Percentiles rank a stretch among this genome's conserved stretches.
Conservation (phyloP, 2,888 invertebrate species). For the Gastrophysa polygoni region DNA sequence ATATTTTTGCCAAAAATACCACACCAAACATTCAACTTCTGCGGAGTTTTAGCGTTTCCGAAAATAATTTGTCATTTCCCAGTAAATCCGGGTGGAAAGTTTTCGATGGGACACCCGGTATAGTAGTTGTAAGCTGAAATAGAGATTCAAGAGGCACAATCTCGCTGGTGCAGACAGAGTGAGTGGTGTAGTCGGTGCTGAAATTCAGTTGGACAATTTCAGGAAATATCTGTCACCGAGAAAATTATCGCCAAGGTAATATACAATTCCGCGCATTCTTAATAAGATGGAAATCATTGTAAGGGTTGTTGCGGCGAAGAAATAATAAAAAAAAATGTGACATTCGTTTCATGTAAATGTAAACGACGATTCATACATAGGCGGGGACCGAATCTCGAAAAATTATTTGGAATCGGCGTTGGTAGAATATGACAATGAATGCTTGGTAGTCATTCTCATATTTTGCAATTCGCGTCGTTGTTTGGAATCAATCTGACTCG, state of each 20-base stretch:
- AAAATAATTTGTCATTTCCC: too few relatives aligned
- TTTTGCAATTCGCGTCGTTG: too few relatives aligned
- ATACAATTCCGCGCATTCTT: conserved; percentile 53
- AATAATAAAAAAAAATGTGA: conserved; percentile 51
- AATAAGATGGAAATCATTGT: conserved; percentile 54
- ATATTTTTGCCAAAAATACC: too few relatives aligned
- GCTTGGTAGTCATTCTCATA: too few relatives aligned
- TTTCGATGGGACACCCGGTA: too few relatives aligned
- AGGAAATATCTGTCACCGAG: conserved; percentile 50
- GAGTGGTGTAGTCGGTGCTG: conserved; percentile 14
- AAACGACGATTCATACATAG: conserved; percentile 20
- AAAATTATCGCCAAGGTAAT: conserved; percentile 47
- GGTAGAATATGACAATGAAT: too few relatives aligned
- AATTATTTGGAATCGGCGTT: too few relatives aligned
- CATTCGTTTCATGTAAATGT: conserved; percentile 51
- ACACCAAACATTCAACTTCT: too few relatives aligned
- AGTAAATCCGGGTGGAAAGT: too few relatives aligned
- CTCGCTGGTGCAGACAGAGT: background rate
- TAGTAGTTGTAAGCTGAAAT: background rate
- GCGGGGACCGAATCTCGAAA: background rate
- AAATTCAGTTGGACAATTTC: conserved; percentile 45
- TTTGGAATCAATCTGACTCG: too few relatives aligned
- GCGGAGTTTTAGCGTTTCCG: too few relatives aligned
- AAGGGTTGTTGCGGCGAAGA: conserved; percentile 33
- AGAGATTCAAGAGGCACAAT: background rate